Percentiles rank a stretch among this genome's conserved stretches.
phyloP scores from a whole-genome alignment of 2,797 vertebrate genomes.

The Mycteria americana region DNA sequence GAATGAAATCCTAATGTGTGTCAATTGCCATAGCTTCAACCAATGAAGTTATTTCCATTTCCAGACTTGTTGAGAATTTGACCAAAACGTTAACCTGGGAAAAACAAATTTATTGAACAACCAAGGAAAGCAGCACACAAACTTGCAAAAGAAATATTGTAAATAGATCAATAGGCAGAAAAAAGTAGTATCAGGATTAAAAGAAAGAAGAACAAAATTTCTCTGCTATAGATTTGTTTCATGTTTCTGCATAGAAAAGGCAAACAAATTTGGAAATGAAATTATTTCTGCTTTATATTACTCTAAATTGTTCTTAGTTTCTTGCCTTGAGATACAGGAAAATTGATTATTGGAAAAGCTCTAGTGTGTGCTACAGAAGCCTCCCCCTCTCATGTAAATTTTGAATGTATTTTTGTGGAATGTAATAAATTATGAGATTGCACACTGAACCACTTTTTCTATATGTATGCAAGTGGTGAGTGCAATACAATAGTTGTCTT shows the following conservation, averaged over 20 bases:
- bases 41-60: not conserved
- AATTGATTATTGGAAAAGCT: not conserved
- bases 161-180: not conserved
- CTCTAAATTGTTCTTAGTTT: not conserved
- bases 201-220: not conserved
- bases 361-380: not conserved
- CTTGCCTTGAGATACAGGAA: not conserved
- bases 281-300: not conserved
- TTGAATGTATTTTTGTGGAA: not conserved
- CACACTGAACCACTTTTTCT: not conserved
- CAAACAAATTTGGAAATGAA: not conserved
- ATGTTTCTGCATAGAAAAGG: not conserved
- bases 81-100: not conserved
- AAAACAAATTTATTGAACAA: not conserved
- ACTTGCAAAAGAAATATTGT: not conserved
- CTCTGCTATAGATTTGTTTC: not conserved
- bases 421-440: not conserved
- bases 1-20: not conserved
- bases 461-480: not conserved
- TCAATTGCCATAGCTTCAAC: not conserved
- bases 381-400: not conserved
- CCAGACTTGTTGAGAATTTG: not conserved
- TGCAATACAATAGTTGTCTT: not conserved
- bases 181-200: not conserved
- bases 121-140: not conserved